Base-by-base conservation (phyloP, 2,888 invertebrate species). In the Lycia hirtaria region DNA sequence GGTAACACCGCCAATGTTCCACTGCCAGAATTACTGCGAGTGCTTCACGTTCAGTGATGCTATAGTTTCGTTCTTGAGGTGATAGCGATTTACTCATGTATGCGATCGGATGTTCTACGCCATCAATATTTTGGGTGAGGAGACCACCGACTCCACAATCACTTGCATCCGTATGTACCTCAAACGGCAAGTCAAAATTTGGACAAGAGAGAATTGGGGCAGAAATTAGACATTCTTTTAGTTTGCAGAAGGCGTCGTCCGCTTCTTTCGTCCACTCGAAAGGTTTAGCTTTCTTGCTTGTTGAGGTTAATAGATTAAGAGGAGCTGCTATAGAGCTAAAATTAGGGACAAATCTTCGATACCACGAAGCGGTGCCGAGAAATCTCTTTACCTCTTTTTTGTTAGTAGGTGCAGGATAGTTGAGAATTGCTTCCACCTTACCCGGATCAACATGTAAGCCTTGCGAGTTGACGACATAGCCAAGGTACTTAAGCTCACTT, bases 1-100 rank as follows among this genome's bases (percentile, higher is more conserved):
- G 5, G 48, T 69, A 70, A 45, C 69, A 69, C 0, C 69, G 56
- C 71, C 69, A 75, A 12, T 73, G 68, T 40, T 75, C 73, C 0
- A 74, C 12, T 1, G 73, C 75, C 0, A 17, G 19, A 0, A 75
- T 20, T 0, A 73, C 73, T 1, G 73, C 73, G 0, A 75, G 30
- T 0, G 71, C 41, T 37, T 75, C 74, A 0, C 72, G 40, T 48
- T 77, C 75, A 0, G 75, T 75, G 0, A 60, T 45, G 17, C 69
- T 67, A 22, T 73, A 75, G 10, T 72, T 73, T 3, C 30, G 19
- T 38, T 74, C 70, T 0, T 43, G 47, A 1, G 15, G 3, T 0
- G 22, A 15, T 1, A 50, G 14, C 1, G 59, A 45, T 6, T 35
- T 54, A 10, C 63, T 64, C 55, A 56, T 60, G 12, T 58, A 64